phyloP scores from a whole-genome alignment of 2,888 invertebrate species.

The Oscheius sp. region DNA sequence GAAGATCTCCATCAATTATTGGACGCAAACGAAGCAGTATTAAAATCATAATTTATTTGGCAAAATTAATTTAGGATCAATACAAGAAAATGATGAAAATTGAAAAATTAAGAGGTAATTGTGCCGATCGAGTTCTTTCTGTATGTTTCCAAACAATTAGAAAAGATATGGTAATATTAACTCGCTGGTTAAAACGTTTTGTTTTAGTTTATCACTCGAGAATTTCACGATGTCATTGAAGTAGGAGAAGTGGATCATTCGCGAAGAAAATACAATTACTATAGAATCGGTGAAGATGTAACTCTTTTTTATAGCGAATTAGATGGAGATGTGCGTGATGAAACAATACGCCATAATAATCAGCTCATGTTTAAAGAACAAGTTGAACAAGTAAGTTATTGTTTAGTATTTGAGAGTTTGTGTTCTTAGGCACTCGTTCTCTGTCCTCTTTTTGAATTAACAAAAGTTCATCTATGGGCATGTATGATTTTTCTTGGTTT shows the following conservation, averaged over 20 bases:
- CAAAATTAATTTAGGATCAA: no score
- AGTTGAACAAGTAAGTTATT: neutral
- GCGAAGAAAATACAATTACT: conserved; percentile 3
- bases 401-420: neutral
- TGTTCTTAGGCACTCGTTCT: neutral
- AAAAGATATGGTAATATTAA: conserved; percentile 7
- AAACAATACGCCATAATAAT: neutral
- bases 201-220: neutral
- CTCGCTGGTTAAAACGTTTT: neutral
- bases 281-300: neutral
- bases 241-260: neutral
- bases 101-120: neutral
- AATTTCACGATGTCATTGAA: neutral
- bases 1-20: no score
- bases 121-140: neutral
- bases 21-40: no score
- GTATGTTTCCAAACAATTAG: neutral
- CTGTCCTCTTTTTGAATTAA: neutral
- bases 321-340: conserved; percentile 9
- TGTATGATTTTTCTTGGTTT: neutral
- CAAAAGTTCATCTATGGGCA: neutral
- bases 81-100: neutral
- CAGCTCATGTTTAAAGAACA: neutral
- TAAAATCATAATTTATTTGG: no score
- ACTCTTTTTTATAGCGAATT: conserved; percentile 1